Conservation (phyloP, 1,140 invertebrate genomes). For the Parasteatoda tepidariorum region DNA sequence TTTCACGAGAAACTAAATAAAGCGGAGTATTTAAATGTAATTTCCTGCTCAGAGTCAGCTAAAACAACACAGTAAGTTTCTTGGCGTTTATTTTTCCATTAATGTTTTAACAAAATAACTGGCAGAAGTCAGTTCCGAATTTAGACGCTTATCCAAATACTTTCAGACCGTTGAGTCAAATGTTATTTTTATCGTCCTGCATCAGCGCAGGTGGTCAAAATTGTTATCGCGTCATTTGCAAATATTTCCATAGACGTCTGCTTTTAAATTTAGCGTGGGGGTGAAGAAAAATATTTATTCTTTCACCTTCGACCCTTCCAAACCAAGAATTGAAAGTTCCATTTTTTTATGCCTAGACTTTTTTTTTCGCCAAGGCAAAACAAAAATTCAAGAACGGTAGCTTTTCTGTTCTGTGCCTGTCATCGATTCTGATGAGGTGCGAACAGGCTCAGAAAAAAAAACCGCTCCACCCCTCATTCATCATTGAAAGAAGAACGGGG, state of each 20-base stretch:
- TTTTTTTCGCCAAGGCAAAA: neutral
- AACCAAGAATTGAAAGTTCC: neutral
- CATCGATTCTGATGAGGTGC: neutral
- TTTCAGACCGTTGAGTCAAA: neutral
- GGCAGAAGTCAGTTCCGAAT: too few relatives aligned
- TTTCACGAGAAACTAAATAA: too few relatives aligned
- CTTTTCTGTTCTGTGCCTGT: constrained; percentile 7
- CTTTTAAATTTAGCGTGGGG: neutral
- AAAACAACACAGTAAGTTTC: too few relatives aligned
- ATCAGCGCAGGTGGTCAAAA: neutral
- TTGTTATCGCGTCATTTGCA: neutral
- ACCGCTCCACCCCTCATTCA: neutral
- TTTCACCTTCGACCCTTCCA: neutral
- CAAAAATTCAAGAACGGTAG: neutral
- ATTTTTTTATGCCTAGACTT: neutral
- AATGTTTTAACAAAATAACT: too few relatives aligned
- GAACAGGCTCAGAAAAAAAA: constrained; percentile 11
- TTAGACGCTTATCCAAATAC: too few relatives aligned
- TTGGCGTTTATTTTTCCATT: too few relatives aligned
- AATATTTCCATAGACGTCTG: neutral
- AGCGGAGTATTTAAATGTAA: too few relatives aligned
- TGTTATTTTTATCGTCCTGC: neutral
- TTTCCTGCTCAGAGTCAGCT: too few relatives aligned
- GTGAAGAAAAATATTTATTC: neutral
- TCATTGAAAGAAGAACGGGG: neutral